Base-by-base conservation (phyloP, 2,113 vertebrate species). In the Sorex araneus region DNA sequence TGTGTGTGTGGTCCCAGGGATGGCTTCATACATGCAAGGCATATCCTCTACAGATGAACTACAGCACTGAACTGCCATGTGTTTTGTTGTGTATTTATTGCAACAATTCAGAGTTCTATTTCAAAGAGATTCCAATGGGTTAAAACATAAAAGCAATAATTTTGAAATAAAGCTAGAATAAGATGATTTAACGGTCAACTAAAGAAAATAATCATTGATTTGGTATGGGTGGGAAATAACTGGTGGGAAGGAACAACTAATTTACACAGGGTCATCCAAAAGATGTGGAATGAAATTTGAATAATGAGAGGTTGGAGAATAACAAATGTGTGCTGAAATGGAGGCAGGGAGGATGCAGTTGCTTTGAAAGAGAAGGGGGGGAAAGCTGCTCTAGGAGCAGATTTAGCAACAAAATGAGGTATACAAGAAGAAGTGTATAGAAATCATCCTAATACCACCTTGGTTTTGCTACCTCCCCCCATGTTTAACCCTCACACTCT, bases 91-190 rank as follows among this genome's bases (percentile, higher is more conserved):
- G 11, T 19, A 19, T 10, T 83, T 76, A 80, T 73, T 32, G 69
- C 23, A 76, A 19, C 32, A 54, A 82, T 76, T 23, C 13, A 43
- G 8, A 79, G 63, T 87, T 54, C 7, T 3, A 32, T 84, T 84
- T 94, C 47, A 90, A 74, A n/a, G 30, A 74, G 6, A 90, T 13
- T 74, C 28, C n/a, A 54, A 1, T 63, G 6, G 8, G 10, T 9
- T 21, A 18, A 30, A 70, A n/a, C 9, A 63, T 27, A 47, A 66
- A 18, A 78, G 6, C n/a, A 9, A 54, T 30, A n/a, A 87, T 60
- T 87, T 23, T 13, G 43, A 84, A 88, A 84, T 66, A 79, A 84
- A 71, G 70, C 36, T 21, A 78, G 76, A 5, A 71, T 71, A 77
- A 79, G 36, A 30, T 87, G 8, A 30, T n/a, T 50, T 60, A 67